Conservation (phyloP, 2,888 invertebrate genomes). For the Limnephilus rhombicus region DNA sequence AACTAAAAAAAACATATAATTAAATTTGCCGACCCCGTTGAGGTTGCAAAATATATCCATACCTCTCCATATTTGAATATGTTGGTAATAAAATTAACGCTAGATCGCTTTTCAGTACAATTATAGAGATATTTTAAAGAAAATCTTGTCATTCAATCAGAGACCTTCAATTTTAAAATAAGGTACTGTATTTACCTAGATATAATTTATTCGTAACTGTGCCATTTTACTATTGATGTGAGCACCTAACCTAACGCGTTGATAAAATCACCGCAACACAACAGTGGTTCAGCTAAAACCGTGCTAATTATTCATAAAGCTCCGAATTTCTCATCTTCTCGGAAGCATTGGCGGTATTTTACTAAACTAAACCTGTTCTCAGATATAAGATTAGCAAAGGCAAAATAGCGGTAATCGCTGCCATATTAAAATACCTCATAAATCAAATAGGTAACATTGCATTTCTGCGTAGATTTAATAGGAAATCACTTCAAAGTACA, state of each 20-base stretch:
- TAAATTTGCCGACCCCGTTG: too few relatives aligned
- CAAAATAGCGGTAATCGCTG: slow-evolving; percentile 44
- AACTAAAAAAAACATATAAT: too few relatives aligned
- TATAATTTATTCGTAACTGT: too few relatives aligned
- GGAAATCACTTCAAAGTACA: slow-evolving; percentile 64
- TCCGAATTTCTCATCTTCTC: not conserved
- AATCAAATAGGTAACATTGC: slow-evolving; percentile 59
- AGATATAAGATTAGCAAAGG: not conserved
- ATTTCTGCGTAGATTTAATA: slow-evolving; percentile 59
- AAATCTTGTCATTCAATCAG: too few relatives aligned
- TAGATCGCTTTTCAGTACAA: too few relatives aligned
- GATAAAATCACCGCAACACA: not conserved
- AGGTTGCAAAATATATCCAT: too few relatives aligned
- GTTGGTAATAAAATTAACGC: too few relatives aligned
- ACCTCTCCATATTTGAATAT: too few relatives aligned
- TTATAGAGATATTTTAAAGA: too few relatives aligned
- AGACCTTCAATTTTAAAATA: too few relatives aligned
- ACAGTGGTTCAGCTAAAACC: not conserved
- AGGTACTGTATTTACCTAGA: too few relatives aligned
- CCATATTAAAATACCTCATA: slow-evolving; percentile 64
- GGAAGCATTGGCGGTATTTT: not conserved
- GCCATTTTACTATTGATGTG: too few relatives aligned
- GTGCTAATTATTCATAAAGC: not conserved
- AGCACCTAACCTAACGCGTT: not conserved
- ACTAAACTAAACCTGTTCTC: slow-evolving; percentile 13